These are phyloP conservation scores for Pipistrellus pipistrellus DNA, from an alignment of 2,797 vertebrate genomes.

Conservation along the genomic window DNA sequence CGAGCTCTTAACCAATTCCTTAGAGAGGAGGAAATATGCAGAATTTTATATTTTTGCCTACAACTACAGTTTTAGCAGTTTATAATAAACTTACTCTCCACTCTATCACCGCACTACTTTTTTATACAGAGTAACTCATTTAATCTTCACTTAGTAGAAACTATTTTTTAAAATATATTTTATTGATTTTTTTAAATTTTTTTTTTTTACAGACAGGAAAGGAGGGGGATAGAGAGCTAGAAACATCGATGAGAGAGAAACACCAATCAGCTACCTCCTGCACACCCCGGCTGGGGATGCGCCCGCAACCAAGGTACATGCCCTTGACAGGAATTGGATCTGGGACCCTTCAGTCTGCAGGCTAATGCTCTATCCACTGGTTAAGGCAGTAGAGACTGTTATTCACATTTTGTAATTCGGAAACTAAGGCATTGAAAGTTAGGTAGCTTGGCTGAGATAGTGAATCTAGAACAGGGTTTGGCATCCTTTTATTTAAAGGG, in stretches of 20 bases:
- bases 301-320: too few species aligned
- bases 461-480: background rate
- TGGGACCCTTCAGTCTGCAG: too few species aligned
- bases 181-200: too few species aligned
- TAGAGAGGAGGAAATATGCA: background rate
- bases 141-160: background rate
- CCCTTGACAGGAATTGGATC: too few species aligned
- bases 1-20: conserved; percentile 5
- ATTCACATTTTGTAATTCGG: conserved; percentile 48
- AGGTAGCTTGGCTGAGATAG: background rate
- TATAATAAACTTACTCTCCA: background rate
- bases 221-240: too few species aligned
- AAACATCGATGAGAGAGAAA: too few species aligned
- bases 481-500: background rate
- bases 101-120: background rate
- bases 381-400: background rate
- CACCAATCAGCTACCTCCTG: too few species aligned
- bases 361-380: too few species aligned
- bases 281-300: too few species aligned
- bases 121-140: conserved; percentile 17
- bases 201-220: too few species aligned
- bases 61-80: conserved; percentile 21
- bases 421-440: conserved; percentile 24
- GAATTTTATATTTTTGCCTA: conserved; percentile 18
- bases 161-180: too few species aligned